A percentile compares a stretch with the other conserved stretches of the same genome.
These are phyloP conservation scores for Tiaroga cobitis DNA, from an alignment of 2,797 vertebrate genomes.

Conservation along the genomic window DNA sequence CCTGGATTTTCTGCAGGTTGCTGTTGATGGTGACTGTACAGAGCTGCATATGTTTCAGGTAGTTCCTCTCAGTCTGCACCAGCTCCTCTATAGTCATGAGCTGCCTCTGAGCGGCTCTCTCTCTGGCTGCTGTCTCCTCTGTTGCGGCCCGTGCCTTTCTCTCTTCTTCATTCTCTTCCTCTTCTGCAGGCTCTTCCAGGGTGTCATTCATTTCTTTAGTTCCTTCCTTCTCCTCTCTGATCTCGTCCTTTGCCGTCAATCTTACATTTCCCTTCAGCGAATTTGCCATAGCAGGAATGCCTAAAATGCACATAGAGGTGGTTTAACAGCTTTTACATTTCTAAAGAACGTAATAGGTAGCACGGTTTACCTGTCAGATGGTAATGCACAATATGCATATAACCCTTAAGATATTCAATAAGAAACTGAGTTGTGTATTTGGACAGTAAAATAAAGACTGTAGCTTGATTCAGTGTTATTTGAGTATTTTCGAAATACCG, in stretches of 20 bases:
- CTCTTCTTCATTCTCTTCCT: slow-evolving; percentile 53
- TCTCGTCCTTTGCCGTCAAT: slow-evolving; percentile 43
- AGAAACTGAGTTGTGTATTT: neutral
- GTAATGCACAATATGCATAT: neutral
- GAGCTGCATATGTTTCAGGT: slow-evolving; percentile 82
- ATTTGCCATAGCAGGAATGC: slow-evolving; percentile 68
- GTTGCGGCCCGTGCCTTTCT: slow-evolving; percentile 54
- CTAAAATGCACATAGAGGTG: slow-evolving; percentile 51
- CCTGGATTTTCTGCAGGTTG: slow-evolving; percentile 82
- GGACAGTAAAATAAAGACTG: neutral
- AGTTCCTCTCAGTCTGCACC: slow-evolving; percentile 87
- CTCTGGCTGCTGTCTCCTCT: slow-evolving; percentile 64
- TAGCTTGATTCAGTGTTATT: neutral
- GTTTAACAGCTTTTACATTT: neutral
- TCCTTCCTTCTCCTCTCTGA: slow-evolving; percentile 21
- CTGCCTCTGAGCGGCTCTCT: slow-evolving; percentile 79
- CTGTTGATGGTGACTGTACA: slow-evolving; percentile 80
- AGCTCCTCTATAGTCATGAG: slow-evolving; percentile 84
- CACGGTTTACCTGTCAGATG: neutral
- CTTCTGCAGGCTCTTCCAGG: slow-evolving; percentile 31
- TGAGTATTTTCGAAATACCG: neutral
- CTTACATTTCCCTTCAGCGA: slow-evolving; percentile 59
- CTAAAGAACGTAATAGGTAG: neutral
- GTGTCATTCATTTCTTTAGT: neutral
- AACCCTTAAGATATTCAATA: neutral